Conservation (phyloP, 2,797 vertebrate species). For the Setipinna tenuifilis region DNA sequence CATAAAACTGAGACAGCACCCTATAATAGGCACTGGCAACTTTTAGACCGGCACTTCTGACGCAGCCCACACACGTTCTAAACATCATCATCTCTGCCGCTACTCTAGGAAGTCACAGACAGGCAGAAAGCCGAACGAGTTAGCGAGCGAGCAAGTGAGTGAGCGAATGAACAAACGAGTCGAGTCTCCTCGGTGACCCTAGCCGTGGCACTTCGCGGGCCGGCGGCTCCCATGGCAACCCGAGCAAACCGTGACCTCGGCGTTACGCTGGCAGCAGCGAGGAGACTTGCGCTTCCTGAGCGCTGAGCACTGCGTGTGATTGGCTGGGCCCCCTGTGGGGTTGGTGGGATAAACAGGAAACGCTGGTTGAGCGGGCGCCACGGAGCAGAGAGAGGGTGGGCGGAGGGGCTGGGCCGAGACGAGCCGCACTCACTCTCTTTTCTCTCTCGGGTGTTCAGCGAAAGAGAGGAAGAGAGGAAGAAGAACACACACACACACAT, state of each 20-base stretch:
- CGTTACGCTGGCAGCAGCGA: conserved; percentile 58
- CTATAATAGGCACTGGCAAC: conserved; percentile 5
- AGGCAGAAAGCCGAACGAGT: background rate
- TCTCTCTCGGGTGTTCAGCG: background rate
- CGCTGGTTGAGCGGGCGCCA: conserved; percentile 76
- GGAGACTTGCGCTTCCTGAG: conserved; percentile 59
- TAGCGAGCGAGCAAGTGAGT: conserved; percentile 3
- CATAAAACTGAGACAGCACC: background rate
- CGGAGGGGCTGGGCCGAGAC: conserved; percentile 63
- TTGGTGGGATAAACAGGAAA: conserved; percentile 83
- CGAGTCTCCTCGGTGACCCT: conserved; percentile 36
- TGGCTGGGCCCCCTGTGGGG: conserved; percentile 65
- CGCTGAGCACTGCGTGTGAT: conserved; percentile 61
- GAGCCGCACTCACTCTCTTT: conserved; percentile 34
- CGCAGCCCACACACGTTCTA: background rate
- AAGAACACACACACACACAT: conserved; percentile 23
- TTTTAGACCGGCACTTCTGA: background rate
- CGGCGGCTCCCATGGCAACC: conserved; percentile 69
- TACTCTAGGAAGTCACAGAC: background rate
- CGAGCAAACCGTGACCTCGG: conserved; percentile 64
- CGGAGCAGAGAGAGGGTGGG: conserved; percentile 64
- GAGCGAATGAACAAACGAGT: conserved; percentile 24
- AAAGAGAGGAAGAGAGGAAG: conserved; percentile 33
- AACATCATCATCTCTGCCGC: background rate
- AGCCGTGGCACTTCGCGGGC: conserved; percentile 62